These are phyloP conservation scores for Oryzias dopingdopingensis DNA, from an alignment of 2,797 vertebrate genomes.

Conservation along the genomic window DNA sequence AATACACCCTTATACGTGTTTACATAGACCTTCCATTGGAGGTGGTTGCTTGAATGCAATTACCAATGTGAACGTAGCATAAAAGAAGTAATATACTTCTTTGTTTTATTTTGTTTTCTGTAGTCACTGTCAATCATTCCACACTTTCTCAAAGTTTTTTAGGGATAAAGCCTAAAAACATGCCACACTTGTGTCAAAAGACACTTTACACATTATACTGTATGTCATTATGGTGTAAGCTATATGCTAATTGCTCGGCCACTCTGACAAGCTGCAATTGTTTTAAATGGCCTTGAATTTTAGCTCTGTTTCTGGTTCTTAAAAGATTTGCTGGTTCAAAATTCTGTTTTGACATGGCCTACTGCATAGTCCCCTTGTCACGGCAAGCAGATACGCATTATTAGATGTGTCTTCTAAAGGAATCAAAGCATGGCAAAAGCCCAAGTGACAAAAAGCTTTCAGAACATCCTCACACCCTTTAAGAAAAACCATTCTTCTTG, in stretches of 20 bases:
- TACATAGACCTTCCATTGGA: too few relatives aligned
- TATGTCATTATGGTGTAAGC: conserved; percentile 30
- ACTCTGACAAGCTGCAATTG: conserved; percentile 51
- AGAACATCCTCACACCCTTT: conserved; percentile 48
- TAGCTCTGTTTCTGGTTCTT: conserved; percentile 40
- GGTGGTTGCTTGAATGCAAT: too few relatives aligned
- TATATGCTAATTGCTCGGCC: conserved; percentile 43
- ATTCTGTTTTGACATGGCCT: conserved; percentile 53
- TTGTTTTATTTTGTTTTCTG: conserved; percentile 8
- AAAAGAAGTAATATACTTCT: background rate
- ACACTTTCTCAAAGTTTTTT: conserved; percentile 15
- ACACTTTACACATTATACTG: conserved; percentile 24
- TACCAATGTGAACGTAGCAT: too few relatives aligned
- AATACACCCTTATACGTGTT: too few relatives aligned
- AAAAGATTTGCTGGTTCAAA: conserved; percentile 38
- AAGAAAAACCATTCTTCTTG: conserved; percentile 56
- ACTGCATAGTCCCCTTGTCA: conserved; percentile 41
- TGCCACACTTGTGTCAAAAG: conserved; percentile 34
- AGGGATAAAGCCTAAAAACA: conserved; percentile 6
- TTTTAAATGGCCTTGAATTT: conserved; percentile 29
- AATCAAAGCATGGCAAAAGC: conserved; percentile 59
- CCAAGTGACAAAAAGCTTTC: conserved; percentile 64
- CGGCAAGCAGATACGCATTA: conserved; percentile 49
- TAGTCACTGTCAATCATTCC: conserved; percentile 21
- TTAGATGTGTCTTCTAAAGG: conserved; percentile 62